Evolutionary conservation across 2,888 invertebrate species (phyloP).

Genomic region (Erebia aethiops): DNA sequence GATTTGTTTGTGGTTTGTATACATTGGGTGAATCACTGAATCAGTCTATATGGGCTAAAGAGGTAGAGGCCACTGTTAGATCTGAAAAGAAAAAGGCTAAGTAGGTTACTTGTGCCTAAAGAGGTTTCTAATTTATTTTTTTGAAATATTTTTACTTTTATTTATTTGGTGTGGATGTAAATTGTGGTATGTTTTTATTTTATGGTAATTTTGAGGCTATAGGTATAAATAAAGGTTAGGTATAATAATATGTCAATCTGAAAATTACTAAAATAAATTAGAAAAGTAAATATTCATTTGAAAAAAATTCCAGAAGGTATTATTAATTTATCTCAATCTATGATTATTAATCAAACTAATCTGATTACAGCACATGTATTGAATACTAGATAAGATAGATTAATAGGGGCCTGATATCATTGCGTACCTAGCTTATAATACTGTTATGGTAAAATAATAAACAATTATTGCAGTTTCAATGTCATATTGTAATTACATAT

Average conservation of each 20-base stretch:
- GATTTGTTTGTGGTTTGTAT: conserved; percentile 85
- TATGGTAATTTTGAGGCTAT: conserved; percentile 9
- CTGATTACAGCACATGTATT: neutral
- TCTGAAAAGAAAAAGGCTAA: conserved; percentile 79
- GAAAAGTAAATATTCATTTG: no score
- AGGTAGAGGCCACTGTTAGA: conserved; percentile 77
- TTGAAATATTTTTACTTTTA: conserved; percentile 3
- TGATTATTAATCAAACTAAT: neutral
- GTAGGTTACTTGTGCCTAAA: conserved; percentile 52
- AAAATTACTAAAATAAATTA: no score
- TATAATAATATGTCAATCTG: no score
- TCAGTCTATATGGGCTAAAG: conserved; percentile 88
- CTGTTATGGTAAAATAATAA: neutral
- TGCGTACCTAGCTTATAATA: conserved; percentile 5
- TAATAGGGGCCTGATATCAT: conserved; percentile 24
- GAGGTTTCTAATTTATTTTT: neutral
- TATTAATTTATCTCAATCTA: conserved; percentile 9
- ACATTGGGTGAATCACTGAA: conserved; percentile 89
- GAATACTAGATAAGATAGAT: conserved; percentile 28
- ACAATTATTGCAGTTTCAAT: no score
- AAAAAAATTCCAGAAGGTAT: neutral
- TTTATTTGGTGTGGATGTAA: conserved; percentile 15
- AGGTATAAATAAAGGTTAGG: neutral
- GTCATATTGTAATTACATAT: no score
- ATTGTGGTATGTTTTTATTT: conserved; percentile 13